Conservation (phyloP, 2,888 invertebrate genomes). For the Xestoiulus laeticollis region DNA sequence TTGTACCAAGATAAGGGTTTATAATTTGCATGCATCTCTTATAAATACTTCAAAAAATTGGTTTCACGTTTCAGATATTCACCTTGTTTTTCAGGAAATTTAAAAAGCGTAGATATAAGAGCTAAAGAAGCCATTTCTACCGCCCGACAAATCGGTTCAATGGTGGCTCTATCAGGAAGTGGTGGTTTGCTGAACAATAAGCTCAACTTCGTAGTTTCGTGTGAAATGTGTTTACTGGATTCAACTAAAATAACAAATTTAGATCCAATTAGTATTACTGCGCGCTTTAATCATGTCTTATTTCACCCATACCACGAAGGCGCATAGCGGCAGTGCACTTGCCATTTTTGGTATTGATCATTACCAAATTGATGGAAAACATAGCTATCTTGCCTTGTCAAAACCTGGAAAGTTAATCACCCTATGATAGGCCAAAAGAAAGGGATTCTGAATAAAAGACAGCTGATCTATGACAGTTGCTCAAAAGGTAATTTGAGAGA, state of each 20-base stretch:
- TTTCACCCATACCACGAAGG: too few species aligned
- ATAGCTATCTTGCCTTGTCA: too few species aligned
- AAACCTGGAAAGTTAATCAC: too few species aligned
- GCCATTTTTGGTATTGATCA: too few species aligned
- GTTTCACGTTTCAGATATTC: neutral
- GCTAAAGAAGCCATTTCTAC: constrained; percentile 45
- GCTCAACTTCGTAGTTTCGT: constrained; percentile 47
- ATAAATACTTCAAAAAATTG: neutral
- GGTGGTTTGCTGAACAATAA: constrained; percentile 45
- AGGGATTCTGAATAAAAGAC: too few species aligned
- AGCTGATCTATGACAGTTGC: too few species aligned
- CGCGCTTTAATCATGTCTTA: too few species aligned
- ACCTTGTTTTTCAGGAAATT: constrained; percentile 47
- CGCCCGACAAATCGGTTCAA: constrained; percentile 5
- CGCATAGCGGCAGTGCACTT: too few species aligned
- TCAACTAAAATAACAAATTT: constrained; percentile 6
- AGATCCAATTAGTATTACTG: too few species aligned
- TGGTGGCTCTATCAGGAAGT: neutral
- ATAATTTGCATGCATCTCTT: neutral
- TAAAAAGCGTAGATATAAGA: constrained; percentile 47
- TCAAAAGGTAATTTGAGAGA: too few species aligned
- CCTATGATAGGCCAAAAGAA: too few species aligned
- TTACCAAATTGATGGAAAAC: too few species aligned
- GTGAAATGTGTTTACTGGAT: constrained; percentile 32
- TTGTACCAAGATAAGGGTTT: neutral